Evolutionary conservation across 1,140 invertebrate species (phyloP).

Genomic region (Ips typographus): DNA sequence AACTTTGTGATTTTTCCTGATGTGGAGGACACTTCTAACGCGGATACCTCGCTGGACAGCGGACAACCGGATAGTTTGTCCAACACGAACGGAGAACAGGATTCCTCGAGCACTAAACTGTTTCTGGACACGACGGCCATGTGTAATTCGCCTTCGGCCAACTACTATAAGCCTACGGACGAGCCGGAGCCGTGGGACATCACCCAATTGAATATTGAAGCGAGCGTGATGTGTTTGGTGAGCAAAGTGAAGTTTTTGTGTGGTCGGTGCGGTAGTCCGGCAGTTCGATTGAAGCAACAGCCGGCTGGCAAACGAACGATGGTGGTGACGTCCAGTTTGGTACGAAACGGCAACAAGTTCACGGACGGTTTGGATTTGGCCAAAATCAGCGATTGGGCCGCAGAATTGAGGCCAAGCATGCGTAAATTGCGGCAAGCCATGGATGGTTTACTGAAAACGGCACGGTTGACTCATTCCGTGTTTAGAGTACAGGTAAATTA

Average conservation of each 20-base stretch:
- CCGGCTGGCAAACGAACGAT: background rate
- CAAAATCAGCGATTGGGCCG: slow-evolving; percentile 70
- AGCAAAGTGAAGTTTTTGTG: slow-evolving; percentile 69
- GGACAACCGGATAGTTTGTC: slow-evolving; percentile 29
- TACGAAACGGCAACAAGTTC: slow-evolving; percentile 63
- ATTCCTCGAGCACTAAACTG: slow-evolving; percentile 43
- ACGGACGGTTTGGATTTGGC: slow-evolving; percentile 71
- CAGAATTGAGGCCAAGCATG: slow-evolving; percentile 77
- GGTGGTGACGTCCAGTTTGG: background rate
- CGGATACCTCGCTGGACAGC: slow-evolving; percentile 35
- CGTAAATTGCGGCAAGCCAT: slow-evolving; percentile 78
- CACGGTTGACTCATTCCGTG: slow-evolving; percentile 83
- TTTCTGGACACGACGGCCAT: slow-evolving; percentile 74
- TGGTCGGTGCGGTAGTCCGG: slow-evolving; percentile 70
- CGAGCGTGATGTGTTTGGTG: slow-evolving; percentile 82
- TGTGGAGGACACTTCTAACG: slow-evolving; percentile 44
- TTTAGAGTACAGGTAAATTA: slow-evolving; percentile 66
- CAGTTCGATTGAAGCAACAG: slow-evolving; percentile 60
- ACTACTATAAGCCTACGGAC: slow-evolving; percentile 79
- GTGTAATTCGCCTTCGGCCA: slow-evolving; percentile 75
- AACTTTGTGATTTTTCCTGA: slow-evolving; percentile 56
- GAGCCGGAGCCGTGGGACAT: slow-evolving; percentile 88
- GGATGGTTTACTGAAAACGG: slow-evolving; percentile 79
- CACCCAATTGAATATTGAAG: slow-evolving; percentile 86
- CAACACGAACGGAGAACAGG: slow-evolving; percentile 5